phyloP scores from a whole-genome alignment of 2,888 invertebrate species.

The Amiota minor region DNA sequence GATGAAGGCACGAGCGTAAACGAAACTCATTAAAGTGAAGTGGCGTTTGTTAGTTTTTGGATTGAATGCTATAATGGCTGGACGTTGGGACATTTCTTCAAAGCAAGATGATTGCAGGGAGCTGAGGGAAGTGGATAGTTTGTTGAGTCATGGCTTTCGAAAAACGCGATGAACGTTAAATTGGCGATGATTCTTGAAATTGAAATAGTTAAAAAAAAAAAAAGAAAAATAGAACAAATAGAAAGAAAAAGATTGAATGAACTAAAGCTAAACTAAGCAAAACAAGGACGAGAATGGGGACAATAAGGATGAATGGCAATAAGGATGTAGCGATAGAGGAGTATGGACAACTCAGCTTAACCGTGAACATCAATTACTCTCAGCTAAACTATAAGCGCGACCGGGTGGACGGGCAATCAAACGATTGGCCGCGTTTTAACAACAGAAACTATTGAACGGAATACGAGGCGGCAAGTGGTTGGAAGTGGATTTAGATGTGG shows the following conservation, averaged over 20 bases:
- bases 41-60: conserved; percentile 28
- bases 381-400: conserved; percentile 49
- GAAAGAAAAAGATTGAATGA: not conserved
- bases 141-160: not conserved
- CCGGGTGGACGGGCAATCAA: conserved; percentile 47
- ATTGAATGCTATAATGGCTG: conserved; percentile 24
- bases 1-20: conserved; percentile 10
- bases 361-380: conserved; percentile 66
- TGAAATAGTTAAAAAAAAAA: conserved; percentile 18
- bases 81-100: not conserved
- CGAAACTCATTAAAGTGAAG: conserved; percentile 30
- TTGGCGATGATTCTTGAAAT: conserved; percentile 26
- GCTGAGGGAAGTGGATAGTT: not conserved
- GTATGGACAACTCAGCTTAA: conserved; percentile 39
- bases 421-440: conserved; percentile 61
- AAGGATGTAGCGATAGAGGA: not conserved
- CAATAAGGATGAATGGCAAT: not conserved
- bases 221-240: not conserved
- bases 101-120: not conserved
- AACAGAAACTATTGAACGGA: not conserved
- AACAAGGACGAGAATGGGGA: not conserved
- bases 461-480: conserved; percentile 3
- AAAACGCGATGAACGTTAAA: not conserved
- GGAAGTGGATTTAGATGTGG: not conserved
- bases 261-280: not conserved